A percentile compares a stretch with the other conserved stretches of the same genome.
Evolutionary conservation across 2,113 vertebrate genomes (phyloP).

Genomic region (Catharus fuscescens): DNA sequence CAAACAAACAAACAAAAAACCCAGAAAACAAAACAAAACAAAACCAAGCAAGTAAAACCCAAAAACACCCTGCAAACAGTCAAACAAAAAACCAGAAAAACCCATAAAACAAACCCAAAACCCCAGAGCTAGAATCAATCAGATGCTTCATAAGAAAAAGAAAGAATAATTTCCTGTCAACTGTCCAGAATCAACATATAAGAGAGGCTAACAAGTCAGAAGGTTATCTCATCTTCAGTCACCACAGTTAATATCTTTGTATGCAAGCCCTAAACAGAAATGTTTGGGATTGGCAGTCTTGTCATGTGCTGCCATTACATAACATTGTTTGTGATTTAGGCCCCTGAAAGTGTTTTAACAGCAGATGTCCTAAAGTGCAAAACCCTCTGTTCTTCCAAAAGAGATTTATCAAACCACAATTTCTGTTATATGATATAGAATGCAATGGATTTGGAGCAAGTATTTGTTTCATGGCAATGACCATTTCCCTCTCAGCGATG

Average conservation of each 20-base stretch:
- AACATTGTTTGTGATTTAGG: neutral
- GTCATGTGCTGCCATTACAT: fast-evolving
- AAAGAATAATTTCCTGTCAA: neutral
- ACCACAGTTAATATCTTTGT: neutral
- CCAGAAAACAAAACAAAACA: neutral
- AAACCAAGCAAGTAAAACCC: neutral
- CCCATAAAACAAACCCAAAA: neutral
- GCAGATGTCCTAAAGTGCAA: neutral
- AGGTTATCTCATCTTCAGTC: neutral
- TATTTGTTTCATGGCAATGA: neutral
- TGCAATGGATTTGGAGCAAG: neutral
- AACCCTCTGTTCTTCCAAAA: neutral
- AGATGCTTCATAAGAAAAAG: neutral
- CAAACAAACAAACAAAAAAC: too few relatives aligned
- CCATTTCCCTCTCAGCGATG: fast-evolving
- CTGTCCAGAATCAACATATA: neutral
- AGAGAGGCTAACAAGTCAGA: neutral
- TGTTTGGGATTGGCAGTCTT: neutral
- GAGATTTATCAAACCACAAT: neutral
- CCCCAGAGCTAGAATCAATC: neutral
- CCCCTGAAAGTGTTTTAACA: neutral
- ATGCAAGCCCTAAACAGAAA: neutral
- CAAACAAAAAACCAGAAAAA: neutral
- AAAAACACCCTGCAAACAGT: neutral
- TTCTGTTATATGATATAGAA: neutral